Evolutionary conservation across 2,113 vertebrate genomes (phyloP).

Genomic region (Plecotus auritus): DNA sequence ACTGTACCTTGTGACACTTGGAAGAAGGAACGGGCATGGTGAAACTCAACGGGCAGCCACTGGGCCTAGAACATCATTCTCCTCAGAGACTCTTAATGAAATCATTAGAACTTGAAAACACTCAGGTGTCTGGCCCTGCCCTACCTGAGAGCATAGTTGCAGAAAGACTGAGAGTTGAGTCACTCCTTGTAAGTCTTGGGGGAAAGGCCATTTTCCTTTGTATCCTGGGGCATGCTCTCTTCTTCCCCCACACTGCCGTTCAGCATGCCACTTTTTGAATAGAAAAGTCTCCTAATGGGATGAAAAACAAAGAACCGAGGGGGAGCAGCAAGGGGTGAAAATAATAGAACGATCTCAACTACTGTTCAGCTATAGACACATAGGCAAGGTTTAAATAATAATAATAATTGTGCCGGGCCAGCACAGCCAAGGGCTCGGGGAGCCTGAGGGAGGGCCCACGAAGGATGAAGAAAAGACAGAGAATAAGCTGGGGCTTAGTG

Average conservation of each 20-base stretch:
- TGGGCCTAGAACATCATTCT: background rate
- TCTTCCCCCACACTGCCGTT: background rate
- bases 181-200: background rate
- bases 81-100: background rate
- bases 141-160: background rate
- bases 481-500: no score
- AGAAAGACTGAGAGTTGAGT: background rate
- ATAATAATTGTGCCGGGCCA: no score
- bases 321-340: background rate
- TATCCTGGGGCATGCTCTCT: background rate
- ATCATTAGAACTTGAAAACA: background rate
- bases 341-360: background rate
- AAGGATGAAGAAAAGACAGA: no score
- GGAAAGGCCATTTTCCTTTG: background rate
- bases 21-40: background rate
- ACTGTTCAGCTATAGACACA: background rate
- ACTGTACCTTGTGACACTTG: background rate
- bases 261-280: background rate
- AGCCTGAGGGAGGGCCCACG: no score
- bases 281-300: background rate
- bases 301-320: background rate
- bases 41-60: background rate
- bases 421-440: no score
- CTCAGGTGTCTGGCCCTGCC: background rate
- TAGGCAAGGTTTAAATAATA: background rate